These are phyloP conservation scores for Stenurella melanura DNA, from an alignment of 2,888 invertebrate species.

Conservation along the genomic window DNA sequence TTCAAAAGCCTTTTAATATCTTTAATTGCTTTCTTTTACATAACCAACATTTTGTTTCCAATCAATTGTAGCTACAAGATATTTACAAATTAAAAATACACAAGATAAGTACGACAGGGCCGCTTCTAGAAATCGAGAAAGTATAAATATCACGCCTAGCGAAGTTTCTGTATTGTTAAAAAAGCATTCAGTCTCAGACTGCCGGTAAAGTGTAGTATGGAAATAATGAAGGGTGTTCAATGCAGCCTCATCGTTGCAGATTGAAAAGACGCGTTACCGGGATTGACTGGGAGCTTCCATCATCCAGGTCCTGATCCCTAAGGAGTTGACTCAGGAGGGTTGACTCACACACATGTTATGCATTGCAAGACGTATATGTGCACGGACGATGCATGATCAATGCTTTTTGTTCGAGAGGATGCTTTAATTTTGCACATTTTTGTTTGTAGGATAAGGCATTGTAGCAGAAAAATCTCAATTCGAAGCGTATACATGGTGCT, in stretches of 20 bases:
- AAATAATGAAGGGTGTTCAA: conserved; percentile 66
- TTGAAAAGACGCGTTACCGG: conserved; percentile 73
- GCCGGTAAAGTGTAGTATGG: conserved; percentile 47
- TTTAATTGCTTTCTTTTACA: no score
- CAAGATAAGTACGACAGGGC: not conserved
- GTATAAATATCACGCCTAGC: conserved; percentile 12
- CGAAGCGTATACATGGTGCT: no score
- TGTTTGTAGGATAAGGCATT: not conserved
- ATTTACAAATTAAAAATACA: not conserved
- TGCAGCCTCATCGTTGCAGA: conserved; percentile 69
- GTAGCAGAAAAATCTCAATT: no score
- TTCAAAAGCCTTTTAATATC: no score
- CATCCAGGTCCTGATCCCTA: conserved; percentile 69
- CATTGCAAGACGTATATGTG: conserved; percentile 47
- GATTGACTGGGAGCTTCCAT: conserved; percentile 72
- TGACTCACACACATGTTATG: conserved; percentile 50
- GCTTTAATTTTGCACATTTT: not conserved
- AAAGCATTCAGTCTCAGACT: conserved; percentile 31
- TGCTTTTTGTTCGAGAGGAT: conserved; percentile 45
- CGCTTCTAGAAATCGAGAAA: not conserved
- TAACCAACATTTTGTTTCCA: no score
- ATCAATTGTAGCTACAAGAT: not conserved
- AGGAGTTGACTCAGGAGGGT: conserved; percentile 67
- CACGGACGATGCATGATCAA: conserved; percentile 46
- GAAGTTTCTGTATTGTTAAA: conserved; percentile 24